phyloP scores from a whole-genome alignment of 2,888 invertebrate species.

The Argyresthia goedartella region DNA sequence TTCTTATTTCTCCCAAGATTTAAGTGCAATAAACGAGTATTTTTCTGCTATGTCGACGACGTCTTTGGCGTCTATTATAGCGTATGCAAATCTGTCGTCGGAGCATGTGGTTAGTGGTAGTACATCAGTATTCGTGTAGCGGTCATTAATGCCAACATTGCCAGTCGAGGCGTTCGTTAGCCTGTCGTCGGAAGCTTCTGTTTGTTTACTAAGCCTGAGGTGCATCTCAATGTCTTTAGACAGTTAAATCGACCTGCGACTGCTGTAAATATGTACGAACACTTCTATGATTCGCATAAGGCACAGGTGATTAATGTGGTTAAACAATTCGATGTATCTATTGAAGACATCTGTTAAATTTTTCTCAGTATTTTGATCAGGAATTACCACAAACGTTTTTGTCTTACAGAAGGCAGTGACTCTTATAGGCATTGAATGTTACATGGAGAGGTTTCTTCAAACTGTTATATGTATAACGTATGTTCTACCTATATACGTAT shows the following conservation, averaged over 20 bases:
- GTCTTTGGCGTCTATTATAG: constrained; percentile 1
- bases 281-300: background rate
- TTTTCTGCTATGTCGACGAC: background rate
- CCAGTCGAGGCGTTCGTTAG: constrained; percentile 41
- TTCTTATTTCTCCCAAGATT: background rate
- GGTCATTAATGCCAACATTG: constrained; percentile 23
- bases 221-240: constrained; percentile 35
- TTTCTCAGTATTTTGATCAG: no score
- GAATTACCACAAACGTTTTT: no score
- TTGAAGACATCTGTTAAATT: no score
- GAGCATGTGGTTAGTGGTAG: background rate
- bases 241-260: constrained; percentile 16
- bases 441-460: no score
- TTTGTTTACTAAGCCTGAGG: constrained; percentile 38
- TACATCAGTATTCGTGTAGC: constrained; percentile 9
- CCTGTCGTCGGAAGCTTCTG: constrained; percentile 25
- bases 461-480: no score
- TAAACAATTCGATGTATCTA: no score
- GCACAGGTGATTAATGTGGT: no score
- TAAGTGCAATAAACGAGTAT: background rate
- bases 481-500: no score
- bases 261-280: background rate
- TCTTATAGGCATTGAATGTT: no score
- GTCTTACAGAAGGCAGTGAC: no score
- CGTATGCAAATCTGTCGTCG: background rate